Percentiles rank a stretch among this genome's conserved stretches.
Conservation (phyloP, 2,113 vertebrate species). For the Formicarius rufipectus region DNA sequence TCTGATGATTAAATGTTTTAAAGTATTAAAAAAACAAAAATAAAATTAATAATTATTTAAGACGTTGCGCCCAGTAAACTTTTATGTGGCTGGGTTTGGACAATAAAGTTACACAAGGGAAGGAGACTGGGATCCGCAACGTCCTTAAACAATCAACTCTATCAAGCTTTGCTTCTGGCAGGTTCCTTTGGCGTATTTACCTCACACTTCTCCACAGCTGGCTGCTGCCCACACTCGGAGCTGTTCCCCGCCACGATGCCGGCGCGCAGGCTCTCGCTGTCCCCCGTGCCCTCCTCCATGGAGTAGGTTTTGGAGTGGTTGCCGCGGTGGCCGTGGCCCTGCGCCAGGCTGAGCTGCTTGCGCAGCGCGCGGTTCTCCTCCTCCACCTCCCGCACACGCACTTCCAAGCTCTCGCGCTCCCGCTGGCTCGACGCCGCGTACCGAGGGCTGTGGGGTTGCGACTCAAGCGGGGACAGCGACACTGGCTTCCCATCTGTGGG, state of each 20-base stretch:
- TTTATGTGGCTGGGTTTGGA: neutral
- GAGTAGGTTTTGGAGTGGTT: conserved; percentile 89
- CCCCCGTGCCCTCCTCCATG: conserved; percentile 89
- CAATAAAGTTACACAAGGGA: neutral
- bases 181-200: conserved; percentile 66
- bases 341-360: conserved; percentile 86
- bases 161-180: neutral
- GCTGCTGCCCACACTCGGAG: conserved; percentile 92
- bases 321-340: conserved; percentile 71
- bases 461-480: conserved; percentile 87
- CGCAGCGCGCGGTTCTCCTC: conserved; percentile 91
- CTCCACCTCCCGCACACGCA: conserved; percentile 90
- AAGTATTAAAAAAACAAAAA: neutral
- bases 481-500: conserved; percentile 88
- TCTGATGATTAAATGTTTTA: neutral
- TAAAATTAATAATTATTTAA: neutral
- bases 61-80: neutral
- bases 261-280: conserved; percentile 88
- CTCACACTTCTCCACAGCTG: conserved; percentile 96
- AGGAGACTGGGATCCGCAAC: rapidly evolving
- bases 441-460: conserved; percentile 82
- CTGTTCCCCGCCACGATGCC: conserved; percentile 84
- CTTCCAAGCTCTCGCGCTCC: conserved; percentile 88
- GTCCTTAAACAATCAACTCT: neutral
- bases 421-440: conserved; percentile 77